Evolutionary conservation across 2,888 invertebrate species (phyloP).

Genomic region (Dromius quadrimaculatus): DNA sequence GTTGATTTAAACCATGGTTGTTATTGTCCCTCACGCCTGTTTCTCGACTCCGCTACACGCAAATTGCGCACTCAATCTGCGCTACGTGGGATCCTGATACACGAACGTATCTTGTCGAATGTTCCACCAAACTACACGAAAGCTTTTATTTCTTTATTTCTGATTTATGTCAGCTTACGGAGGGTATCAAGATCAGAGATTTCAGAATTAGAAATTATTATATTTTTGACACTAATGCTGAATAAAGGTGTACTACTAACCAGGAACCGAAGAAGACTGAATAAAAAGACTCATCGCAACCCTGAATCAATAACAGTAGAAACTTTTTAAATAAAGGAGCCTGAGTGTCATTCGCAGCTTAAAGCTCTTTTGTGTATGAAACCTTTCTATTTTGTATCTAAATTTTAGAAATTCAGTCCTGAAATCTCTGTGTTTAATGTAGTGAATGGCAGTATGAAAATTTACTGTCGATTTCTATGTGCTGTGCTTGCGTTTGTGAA

Average conservation of each 20-base stretch:
- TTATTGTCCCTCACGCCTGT: slow-evolving; percentile 6
- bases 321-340: no score
- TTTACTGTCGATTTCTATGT: slow-evolving; percentile 5
- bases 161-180: background rate
- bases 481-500: background rate
- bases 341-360: no score
- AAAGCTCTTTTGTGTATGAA: no score
- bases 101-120: slow-evolving; percentile 10
- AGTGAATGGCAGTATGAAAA: background rate
- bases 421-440: background rate
- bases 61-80: slow-evolving; percentile 18
- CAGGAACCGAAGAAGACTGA: no score
- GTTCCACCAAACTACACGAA: background rate
- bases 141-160: background rate
- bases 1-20: slow-evolving; percentile 16
- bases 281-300: no score
- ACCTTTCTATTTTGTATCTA: no score
- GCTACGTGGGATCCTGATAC: background rate
- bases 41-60: background rate
- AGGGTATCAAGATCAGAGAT: background rate
- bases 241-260: no score
- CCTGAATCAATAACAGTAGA: no score
- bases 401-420: background rate
- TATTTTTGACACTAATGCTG: no score
- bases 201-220: no score